phyloP scores from a whole-genome alignment of 2,888 invertebrate species.

The Polymixis lichenea region DNA sequence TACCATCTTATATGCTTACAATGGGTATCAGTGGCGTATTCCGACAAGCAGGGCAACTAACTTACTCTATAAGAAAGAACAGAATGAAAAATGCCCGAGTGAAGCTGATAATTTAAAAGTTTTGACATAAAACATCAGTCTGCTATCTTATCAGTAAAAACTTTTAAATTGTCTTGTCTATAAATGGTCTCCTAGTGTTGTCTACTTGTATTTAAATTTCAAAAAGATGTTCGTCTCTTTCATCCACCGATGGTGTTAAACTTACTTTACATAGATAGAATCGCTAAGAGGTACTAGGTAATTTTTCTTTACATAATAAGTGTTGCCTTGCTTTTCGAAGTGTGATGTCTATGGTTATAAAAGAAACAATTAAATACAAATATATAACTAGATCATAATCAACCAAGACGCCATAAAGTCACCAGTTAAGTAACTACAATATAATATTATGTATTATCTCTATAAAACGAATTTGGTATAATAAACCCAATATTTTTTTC shows the following conservation, averaged over 20 bases:
- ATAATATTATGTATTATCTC: constrained; percentile 56
- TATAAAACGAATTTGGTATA: constrained; percentile 65
- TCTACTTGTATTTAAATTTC: too few species aligned
- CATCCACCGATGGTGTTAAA: not conserved
- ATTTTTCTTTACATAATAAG: not conserved
- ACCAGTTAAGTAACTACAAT: constrained; percentile 58
- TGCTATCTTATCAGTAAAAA: too few species aligned
- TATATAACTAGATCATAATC: constrained; percentile 57
- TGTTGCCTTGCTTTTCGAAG: constrained; percentile 38
- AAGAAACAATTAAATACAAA: constrained; percentile 45
- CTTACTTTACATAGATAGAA: not conserved
- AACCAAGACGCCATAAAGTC: constrained; percentile 56
- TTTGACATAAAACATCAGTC: not conserved
- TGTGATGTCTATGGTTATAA: constrained; percentile 14
- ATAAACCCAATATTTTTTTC: constrained; percentile 64
- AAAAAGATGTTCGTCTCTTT: not conserved
- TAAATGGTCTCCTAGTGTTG: too few species aligned
- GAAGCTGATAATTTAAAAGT: not conserved
- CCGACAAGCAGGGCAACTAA: constrained; percentile 41
- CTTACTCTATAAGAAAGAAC: not conserved
- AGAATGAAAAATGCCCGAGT: not conserved
- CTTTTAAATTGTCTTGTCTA: too few species aligned
- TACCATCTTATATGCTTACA: constrained; percentile 34
- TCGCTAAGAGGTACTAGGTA: not conserved
- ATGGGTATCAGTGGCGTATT: constrained; percentile 22